Conservation (phyloP, 30 jellyfish, hydroid and myxozoan species). For the Sanderia malayensis region DNA sequence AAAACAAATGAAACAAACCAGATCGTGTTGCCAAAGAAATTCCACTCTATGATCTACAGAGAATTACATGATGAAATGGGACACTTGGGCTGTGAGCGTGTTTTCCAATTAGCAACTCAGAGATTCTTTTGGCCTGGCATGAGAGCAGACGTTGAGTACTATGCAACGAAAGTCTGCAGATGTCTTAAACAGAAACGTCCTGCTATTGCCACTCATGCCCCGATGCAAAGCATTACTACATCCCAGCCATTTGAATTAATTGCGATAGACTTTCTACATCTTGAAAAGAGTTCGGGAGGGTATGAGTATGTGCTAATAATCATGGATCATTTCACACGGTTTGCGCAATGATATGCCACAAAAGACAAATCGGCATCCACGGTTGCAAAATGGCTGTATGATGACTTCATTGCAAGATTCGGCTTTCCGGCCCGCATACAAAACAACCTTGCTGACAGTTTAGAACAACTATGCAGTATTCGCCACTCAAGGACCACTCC, state of each 20-base stretch:
- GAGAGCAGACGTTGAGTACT: constrained; percentile 17
- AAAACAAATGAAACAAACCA: constrained; percentile 8
- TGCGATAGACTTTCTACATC: constrained; percentile 2
- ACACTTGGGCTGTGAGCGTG: constrained; percentile 34
- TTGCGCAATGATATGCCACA: constrained; percentile 15
- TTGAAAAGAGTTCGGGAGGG: constrained; percentile 25
- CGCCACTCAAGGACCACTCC: constrained; percentile 17
- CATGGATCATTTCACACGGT: constrained; percentile 27
- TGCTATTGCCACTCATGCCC: background rate
- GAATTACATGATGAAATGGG: constrained; percentile 49
- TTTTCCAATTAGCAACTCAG: constrained; percentile 26
- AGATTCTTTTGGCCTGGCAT: constrained; percentile 40
- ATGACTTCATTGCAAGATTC: constrained; percentile 15
- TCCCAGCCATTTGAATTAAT: constrained; percentile 26
- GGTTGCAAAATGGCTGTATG: constrained; percentile 20
- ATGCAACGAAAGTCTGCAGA: background rate
- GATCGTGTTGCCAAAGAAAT: constrained; percentile 24
- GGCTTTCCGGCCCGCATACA: constrained; percentile 27
- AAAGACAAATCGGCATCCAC: constrained; percentile 28
- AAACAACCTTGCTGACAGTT: background rate
- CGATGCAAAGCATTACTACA: constrained; percentile 7
- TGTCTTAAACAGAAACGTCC: constrained; percentile 24
- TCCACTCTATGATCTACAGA: background rate
- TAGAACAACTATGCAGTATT: background rate
- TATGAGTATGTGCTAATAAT: constrained; percentile 9